These are phyloP conservation scores for Drosophila crucigera DNA, from an alignment of 2,888 invertebrate species.

Conservation along the genomic window DNA sequence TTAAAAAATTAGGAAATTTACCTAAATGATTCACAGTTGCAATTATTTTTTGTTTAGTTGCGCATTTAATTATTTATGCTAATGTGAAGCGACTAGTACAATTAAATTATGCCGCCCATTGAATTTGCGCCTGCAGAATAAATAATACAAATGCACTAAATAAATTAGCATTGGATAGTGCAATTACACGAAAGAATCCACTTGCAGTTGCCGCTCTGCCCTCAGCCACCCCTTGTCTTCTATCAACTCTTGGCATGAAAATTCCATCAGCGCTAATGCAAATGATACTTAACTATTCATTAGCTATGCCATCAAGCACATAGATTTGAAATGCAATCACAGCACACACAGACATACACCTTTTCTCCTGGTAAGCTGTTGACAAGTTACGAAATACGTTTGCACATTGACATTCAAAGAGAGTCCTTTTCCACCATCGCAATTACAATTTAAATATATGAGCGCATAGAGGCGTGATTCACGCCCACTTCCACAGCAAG, in stretches of 20 bases:
- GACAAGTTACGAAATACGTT: slow-evolving; percentile 49
- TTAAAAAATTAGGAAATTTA: neutral
- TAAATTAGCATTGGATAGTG: slow-evolving; percentile 37
- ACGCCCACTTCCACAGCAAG: slow-evolving; percentile 15
- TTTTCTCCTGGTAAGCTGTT: slow-evolving; percentile 39
- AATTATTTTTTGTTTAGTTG: neutral
- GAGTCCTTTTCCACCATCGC: slow-evolving; percentile 36
- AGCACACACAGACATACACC: slow-evolving; percentile 17
- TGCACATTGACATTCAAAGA: slow-evolving; percentile 48
- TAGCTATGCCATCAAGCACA: slow-evolving; percentile 36
- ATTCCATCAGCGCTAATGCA: slow-evolving; percentile 59
- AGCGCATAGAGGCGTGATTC: neutral
- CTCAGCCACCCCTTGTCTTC: neutral
- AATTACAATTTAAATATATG: slow-evolving; percentile 45
- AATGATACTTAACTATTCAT: slow-evolving; percentile 67
- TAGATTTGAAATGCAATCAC: slow-evolving; percentile 47
- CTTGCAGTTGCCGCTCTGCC: slow-evolving; percentile 8
- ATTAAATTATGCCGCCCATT: slow-evolving; percentile 29
- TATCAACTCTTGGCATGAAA: slow-evolving; percentile 43
- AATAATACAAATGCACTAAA: slow-evolving; percentile 20
- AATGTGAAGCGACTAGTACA: slow-evolving; percentile 28
- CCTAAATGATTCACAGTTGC: neutral
- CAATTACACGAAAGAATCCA: slow-evolving; percentile 37
- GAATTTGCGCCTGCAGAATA: slow-evolving; percentile 13
- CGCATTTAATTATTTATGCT: slow-evolving; percentile 21